Base-by-base conservation (phyloP, 92 coral and sea anemone genomes). In the Paramuricea clavata region DNA sequence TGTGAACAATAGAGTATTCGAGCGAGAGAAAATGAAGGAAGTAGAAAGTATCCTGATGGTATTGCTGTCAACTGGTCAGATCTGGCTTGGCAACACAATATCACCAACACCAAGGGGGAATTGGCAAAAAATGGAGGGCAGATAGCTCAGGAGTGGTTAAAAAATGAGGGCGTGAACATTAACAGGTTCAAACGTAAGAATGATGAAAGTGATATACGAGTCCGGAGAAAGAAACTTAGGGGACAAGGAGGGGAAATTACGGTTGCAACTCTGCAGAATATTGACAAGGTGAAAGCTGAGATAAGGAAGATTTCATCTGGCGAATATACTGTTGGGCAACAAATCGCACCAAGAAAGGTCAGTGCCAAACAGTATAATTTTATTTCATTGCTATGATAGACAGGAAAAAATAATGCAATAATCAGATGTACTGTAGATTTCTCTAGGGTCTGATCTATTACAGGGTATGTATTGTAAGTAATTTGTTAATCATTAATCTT, bases 161-260 rank as follows among this genome's bases (percentile, higher is more conserved):
- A 79, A 26, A 35, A 39, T 19, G 86, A 61, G 49, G 94, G 92
- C n/a, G 86, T 67, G 10, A 82, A 92, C 61, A 56, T 86, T 8
- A 92, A 89, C 33, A 67, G 91, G 36, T 92, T 92, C 57, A 83
- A 81, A 27, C 42, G 42, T 36, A 36, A 36, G 42, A 43, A 80
- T 22, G 62, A 54, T n/a, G 61, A 56, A 42, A 70, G 11, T 42
- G 75, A 47, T 47, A 23, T 22, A 33, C 34, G 39, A 19, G 49
- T 89, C 35, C 72, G 90, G 86, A 73, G 94, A 39, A 88, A 81
- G 89, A 87, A 6, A 92, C 92, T 13, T 92, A 91, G 80, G 87
- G 83, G 17, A 88, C 78, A 43, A 81, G 87, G 23, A 83, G 92
- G n/a, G n/a, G n/a, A n/a, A n/a, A n/a, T n/a, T n/a, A n/a, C n/a